Base-by-base conservation (phyloP, 2,113 vertebrate genomes). In the Chlamydotis undulata region DNA sequence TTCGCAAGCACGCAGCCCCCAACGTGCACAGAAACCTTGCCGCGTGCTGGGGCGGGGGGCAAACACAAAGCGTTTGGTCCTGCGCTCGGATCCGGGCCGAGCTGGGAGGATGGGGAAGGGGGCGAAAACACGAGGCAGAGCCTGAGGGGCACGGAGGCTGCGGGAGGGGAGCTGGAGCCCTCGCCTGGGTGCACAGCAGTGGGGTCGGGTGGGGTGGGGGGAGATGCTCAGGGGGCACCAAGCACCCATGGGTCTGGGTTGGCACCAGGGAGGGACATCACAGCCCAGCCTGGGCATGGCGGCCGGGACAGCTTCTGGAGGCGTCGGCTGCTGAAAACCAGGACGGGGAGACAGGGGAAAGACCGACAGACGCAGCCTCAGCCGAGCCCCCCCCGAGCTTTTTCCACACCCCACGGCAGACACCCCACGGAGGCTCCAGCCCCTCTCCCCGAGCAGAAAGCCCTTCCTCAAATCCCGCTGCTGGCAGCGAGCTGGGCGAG, bases 21-120 rank as follows among this genome's bases (percentile, higher is more conserved):
- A 90, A 70, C 59, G 69, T 82, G 87, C 78, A 6, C 59, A 4
- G 15, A 6, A 43, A 4, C 31, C 77, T 71, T 6, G 17, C 68
- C 7, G 47, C 6, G 7, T 6, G 79, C 78, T 33, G 64, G 4
- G 18, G 22, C 19, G 31, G 21, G 47, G 47, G 43, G 7, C 39
- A 52, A 71, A 47, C 59, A 4, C 0, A 2, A 29, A 21, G 29
- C 19, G 1, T 28, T 39, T 21, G 37, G 86, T 25, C 28, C 60
- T 24, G 33, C 0, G 0, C 35, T 19, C 18, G 3, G 49, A 43
- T 17, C 39, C 0, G 7, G 19, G 77, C 41, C 1, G 14, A 73
- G 55, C 19, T 50, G 12, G 31, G n/a, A 35, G 55, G 28, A 59
- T 8, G 83, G 53, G 9, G 53, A 31, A 23, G 43, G 79, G 1